A percentile compares a stretch with the other conserved stretches of the same genome.
phyloP scores from a whole-genome alignment of 1,140 invertebrate genomes.

The Drosophila gunungcola region DNA sequence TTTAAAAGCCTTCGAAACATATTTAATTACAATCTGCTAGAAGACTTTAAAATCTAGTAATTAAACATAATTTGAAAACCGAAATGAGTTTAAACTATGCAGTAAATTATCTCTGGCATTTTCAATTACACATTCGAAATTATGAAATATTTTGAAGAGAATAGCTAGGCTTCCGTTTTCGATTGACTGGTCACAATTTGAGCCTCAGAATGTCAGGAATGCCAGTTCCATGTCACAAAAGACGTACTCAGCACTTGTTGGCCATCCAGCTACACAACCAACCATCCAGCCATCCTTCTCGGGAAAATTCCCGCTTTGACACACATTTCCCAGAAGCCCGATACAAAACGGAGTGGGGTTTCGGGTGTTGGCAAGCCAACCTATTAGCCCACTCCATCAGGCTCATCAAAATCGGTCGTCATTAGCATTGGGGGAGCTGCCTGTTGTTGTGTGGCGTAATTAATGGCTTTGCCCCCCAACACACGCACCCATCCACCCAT shows the following conservation, averaged over 20 bases:
- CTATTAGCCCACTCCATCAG: constrained; percentile 45
- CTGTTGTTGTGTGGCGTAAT: constrained; percentile 34
- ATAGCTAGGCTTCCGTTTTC: background rate
- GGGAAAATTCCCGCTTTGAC: constrained; percentile 28
- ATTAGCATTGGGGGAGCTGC: constrained; percentile 27
- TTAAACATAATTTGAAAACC: background rate
- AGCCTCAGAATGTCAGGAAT: constrained; percentile 19
- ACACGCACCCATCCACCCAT: background rate
- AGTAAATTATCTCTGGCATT: background rate
- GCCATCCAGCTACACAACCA: background rate
- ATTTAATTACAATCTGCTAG: background rate
- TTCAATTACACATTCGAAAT: constrained; percentile 1
- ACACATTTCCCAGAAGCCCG: constrained; percentile 23
- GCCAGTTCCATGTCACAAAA: constrained; percentile 17
- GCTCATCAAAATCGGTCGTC: constrained; percentile 35
- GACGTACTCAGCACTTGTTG: constrained; percentile 9
- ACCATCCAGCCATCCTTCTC: background rate
- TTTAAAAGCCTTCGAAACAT: too few species aligned
- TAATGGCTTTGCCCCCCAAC: constrained; percentile 25
- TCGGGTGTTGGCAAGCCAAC: constrained; percentile 34
- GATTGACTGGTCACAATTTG: constrained; percentile 7
- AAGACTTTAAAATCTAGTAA: background rate
- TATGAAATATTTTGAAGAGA: constrained; percentile 1
- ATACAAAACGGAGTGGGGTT: background rate
- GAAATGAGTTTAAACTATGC: background rate